A percentile compares a stretch with the other conserved stretches of the same genome.
These are phyloP conservation scores for Drosophila borborema DNA, from an alignment of 2,888 invertebrate species.

Conservation along the genomic window DNA sequence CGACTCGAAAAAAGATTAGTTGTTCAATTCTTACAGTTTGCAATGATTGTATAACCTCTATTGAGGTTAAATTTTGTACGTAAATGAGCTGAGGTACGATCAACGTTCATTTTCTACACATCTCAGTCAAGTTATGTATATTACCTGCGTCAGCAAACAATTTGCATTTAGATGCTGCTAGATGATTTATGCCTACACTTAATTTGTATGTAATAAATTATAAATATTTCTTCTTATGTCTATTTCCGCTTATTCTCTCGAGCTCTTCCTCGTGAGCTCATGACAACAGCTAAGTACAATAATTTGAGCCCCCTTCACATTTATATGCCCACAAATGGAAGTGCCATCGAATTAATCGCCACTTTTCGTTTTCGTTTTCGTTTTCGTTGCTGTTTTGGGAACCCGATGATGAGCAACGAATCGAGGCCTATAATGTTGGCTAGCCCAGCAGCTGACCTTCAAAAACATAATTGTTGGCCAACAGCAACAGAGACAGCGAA, in stretches of 20 bases:
- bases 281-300: constrained; percentile 18
- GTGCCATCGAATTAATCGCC: constrained; percentile 77
- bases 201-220: constrained; percentile 63
- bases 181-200: constrained; percentile 41
- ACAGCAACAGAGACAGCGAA: not conserved
- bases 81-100: not conserved
- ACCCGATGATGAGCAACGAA: constrained; percentile 42
- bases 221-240: constrained; percentile 35
- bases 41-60: too few relatives aligned
- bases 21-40: too few relatives aligned
- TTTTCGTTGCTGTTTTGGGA: constrained; percentile 5
- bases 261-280: constrained; percentile 42
- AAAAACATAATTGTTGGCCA: constrained; percentile 32
- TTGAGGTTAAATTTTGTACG: too few relatives aligned
- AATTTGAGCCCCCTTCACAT: constrained; percentile 49
- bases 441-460: constrained; percentile 64
- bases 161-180: constrained; percentile 6
- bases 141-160: constrained; percentile 20
- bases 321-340: constrained; percentile 75
- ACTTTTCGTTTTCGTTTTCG: constrained; percentile 56
- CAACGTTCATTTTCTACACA: not conserved
- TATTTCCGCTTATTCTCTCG: constrained; percentile 31
- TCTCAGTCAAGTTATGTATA: not conserved
- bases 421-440: constrained; percentile 57
- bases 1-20: too few relatives aligned